Percentiles rank a stretch among this genome's conserved stretches.
phyloP scores from a whole-genome alignment of 2,888 invertebrate genomes.

The Luperina nickerlii region DNA sequence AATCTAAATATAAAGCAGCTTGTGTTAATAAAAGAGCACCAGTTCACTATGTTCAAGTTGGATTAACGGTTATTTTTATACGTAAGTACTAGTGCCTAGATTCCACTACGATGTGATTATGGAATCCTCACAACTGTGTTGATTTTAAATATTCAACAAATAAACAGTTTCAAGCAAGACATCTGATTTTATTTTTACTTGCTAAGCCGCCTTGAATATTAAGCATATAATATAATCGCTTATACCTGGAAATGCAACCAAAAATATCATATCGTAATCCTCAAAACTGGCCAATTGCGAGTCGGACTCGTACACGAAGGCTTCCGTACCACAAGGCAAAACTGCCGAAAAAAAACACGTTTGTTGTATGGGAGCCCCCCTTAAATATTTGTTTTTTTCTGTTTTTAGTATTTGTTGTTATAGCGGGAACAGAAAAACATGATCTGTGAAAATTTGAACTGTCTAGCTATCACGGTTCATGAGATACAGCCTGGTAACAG shows the following conservation, averaged over 20 bases:
- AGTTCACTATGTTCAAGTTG: neutral
- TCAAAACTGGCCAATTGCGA: neutral
- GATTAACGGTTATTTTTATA: conserved; percentile 4
- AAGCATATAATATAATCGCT: neutral
- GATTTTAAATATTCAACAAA: conserved; percentile 1
- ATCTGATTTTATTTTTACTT: too few species aligned
- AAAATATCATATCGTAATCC: conserved; percentile 32
- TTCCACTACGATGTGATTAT: neutral
- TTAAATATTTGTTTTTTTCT: too few species aligned
- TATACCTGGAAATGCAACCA: conserved; percentile 38
- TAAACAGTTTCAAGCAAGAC: neutral
- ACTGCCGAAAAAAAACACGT: too few species aligned
- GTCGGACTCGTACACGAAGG: too few species aligned
- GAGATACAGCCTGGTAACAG: too few species aligned
- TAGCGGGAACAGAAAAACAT: too few species aligned
- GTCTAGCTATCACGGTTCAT: too few species aligned
- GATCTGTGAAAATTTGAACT: too few species aligned
- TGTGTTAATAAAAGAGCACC: neutral
- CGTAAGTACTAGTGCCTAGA: neutral
- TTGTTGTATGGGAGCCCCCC: too few species aligned
- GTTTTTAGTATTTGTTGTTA: too few species aligned
- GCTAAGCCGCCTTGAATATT: neutral
- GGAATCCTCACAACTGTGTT: neutral
- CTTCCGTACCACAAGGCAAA: too few species aligned
- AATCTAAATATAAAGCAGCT: conserved; percentile 1